Base-by-base conservation (phyloP, 2,888 invertebrate species). In the Ligdia adustata region DNA sequence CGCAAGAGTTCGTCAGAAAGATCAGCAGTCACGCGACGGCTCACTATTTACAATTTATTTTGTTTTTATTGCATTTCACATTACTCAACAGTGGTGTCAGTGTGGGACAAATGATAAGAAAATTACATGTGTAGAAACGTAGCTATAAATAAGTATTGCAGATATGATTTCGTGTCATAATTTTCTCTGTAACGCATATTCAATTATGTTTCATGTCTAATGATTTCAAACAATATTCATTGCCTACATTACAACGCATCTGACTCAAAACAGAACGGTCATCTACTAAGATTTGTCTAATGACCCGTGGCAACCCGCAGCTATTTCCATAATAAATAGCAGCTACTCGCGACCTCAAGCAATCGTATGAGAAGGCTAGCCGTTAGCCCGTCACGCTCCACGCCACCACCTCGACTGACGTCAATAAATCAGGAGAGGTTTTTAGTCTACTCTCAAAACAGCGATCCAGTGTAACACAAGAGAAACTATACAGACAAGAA, bases 21-120 rank as follows among this genome's bases (percentile, higher is more conserved):
- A 70, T 72, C 68, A 62, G 56, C 63, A 72, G 83, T 80, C 86
- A 88, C 87, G 84, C 87, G 66, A 82, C 55, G 51, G 53, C 51
- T 63, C 62, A 68, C 64, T 52, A 57, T 57, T 40, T 26, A 14
- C 13, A 31, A 37, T 22, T 48, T 37, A 41, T 46, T 32, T 20
- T 27, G 32, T 48, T 55, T 55, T 52, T 50, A 47, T 66, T 52
- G 55, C 60, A 50, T 53, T 60, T 54, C 41, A 53, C 28, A 43
- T 60, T 51, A 42, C 50, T 56, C 50, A 56, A 56, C 47, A 49
- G 9, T 22, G 16, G 1, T 29, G 9, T 31, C 33, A 32, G 33
- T 41, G 11, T 34, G 20, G 9, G 34, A 18, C 34, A 35, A 40
- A 9, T 24, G 39, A 40, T 40, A 24, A 24, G 16, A 38, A 38